phyloP scores from a whole-genome alignment of 35 echinoderm and acorn worm genomes.

The Apostichopus californicus region DNA sequence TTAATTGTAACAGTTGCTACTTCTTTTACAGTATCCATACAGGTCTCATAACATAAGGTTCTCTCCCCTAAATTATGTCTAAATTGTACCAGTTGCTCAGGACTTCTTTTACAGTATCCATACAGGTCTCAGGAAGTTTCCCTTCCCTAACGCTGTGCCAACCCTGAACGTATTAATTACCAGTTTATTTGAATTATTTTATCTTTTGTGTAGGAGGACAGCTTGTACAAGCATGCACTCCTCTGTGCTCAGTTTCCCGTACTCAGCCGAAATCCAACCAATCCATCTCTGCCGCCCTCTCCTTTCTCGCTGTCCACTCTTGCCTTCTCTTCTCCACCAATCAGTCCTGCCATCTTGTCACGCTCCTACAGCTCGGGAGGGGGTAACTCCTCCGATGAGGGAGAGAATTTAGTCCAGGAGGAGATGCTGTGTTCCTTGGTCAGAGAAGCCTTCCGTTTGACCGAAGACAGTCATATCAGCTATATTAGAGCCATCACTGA shows the following conservation, averaged over 20 bases:
- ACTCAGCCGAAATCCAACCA: slow-evolving; percentile 51
- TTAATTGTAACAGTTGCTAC: no score
- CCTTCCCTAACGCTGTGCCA: no score
- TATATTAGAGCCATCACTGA: slow-evolving; percentile 78
- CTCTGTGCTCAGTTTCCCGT: slow-evolving; percentile 96
- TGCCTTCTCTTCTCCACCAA: not conserved
- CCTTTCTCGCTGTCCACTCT: slow-evolving; percentile 39
- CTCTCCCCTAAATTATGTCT: no score
- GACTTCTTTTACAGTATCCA: no score
- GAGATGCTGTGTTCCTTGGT: slow-evolving; percentile 87
- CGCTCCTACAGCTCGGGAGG: slow-evolving; percentile 46
- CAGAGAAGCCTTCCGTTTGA: slow-evolving; percentile 77
- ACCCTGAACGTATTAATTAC: no score
- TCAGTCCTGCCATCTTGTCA: slow-evolving; percentile 36
- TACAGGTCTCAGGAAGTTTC: no score
- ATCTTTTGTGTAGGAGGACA: slow-evolving; percentile 76
- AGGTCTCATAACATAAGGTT: no score
- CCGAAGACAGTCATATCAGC: slow-evolving; percentile 75
- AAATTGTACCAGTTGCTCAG: no score
- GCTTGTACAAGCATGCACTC: slow-evolving; percentile 85
- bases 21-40: no score
- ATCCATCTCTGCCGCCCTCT: slow-evolving; percentile 28
- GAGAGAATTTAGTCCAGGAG: slow-evolving; percentile 72
- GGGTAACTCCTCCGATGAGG: slow-evolving; percentile 66
- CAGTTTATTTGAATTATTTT: not conserved